Evolutionary conservation across 2,888 invertebrate genomes (phyloP).

Genomic region (Pristionchus exspectatus): DNA sequence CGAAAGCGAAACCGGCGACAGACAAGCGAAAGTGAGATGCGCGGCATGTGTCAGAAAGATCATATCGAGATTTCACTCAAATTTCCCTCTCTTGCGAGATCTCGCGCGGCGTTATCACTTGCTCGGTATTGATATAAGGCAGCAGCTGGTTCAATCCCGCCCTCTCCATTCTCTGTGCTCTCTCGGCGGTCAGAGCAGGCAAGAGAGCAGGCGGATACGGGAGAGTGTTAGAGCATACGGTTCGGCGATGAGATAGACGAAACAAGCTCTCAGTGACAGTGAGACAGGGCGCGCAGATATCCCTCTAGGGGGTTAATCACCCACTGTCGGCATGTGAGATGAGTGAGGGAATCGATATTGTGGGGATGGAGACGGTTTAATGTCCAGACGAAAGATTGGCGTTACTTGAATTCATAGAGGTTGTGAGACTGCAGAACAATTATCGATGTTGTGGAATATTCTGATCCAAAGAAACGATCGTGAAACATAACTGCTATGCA

Average conservation of each 20-base stretch:
- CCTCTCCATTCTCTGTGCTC: neutral
- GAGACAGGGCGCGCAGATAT: neutral
- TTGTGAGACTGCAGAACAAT: no score
- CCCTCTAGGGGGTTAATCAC: conserved; percentile 34
- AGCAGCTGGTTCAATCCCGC: neutral
- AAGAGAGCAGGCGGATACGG: neutral
- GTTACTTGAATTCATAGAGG: no score
- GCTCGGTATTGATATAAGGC: conserved; percentile 2
- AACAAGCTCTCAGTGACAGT: neutral
- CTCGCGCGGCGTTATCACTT: conserved; percentile 14
- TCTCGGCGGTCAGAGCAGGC: neutral
- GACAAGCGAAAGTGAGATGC: neutral
- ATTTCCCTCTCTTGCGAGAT: conserved; percentile 13
- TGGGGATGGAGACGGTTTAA: neutral
- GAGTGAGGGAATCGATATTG: conserved; percentile 14
- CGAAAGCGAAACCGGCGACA: neutral
- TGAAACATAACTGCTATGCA: no score
- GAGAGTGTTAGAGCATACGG: neutral
- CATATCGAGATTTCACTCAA: neutral
- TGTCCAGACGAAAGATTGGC: no score
- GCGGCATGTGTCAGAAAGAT: conserved; percentile 31
- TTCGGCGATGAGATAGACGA: neutral
- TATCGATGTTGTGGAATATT: no score
- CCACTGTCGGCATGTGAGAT: neutral
- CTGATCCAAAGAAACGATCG: no score